Conservation (phyloP, 2,797 vertebrate genomes). For the Pseudochaenichthys georgianus region DNA sequence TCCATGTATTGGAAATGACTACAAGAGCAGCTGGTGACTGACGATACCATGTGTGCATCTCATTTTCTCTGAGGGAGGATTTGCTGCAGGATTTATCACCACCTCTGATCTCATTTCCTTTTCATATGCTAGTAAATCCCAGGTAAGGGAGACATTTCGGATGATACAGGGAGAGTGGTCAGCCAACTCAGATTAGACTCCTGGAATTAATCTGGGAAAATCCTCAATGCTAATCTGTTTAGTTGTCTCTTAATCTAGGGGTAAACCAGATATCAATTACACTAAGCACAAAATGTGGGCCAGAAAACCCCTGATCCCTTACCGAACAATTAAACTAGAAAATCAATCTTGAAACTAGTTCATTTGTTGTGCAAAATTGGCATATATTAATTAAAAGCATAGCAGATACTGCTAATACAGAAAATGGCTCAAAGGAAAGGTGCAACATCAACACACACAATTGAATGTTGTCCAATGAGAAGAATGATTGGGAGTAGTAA, state of each 20-base stretch:
- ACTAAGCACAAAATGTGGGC: conserved; percentile 70
- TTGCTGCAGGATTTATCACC: conserved; percentile 70
- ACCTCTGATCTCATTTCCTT: conserved; percentile 77
- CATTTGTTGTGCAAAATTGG: conserved; percentile 39
- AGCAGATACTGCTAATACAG: conserved; percentile 23
- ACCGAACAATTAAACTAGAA: conserved; percentile 49
- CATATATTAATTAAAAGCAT: conserved; percentile 15
- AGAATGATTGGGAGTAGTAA: conserved; percentile 32
- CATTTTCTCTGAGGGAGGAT: conserved; percentile 64
- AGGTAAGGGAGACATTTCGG: conserved; percentile 72
- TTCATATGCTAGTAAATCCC: conserved; percentile 80
- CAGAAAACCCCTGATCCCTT: conserved; percentile 63
- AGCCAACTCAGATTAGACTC: conserved; percentile 66
- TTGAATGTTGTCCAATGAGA: conserved; percentile 25
- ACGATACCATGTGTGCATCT: conserved; percentile 61
- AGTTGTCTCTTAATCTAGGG: conserved; percentile 73
- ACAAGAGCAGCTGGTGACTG: conserved; percentile 61
- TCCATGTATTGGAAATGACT: conserved; percentile 72
- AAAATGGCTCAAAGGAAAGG: conserved; percentile 2
- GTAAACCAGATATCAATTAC: conserved; percentile 80
- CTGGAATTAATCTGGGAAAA: conserved; percentile 82
- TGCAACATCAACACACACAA: not conserved
- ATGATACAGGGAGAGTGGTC: conserved; percentile 54
- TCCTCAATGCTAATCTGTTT: conserved; percentile 78
- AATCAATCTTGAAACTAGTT: conserved; percentile 45